Evolutionary conservation across 2,797 vertebrate species (phyloP).

Genomic region (Gymnodraco acuticeps): DNA sequence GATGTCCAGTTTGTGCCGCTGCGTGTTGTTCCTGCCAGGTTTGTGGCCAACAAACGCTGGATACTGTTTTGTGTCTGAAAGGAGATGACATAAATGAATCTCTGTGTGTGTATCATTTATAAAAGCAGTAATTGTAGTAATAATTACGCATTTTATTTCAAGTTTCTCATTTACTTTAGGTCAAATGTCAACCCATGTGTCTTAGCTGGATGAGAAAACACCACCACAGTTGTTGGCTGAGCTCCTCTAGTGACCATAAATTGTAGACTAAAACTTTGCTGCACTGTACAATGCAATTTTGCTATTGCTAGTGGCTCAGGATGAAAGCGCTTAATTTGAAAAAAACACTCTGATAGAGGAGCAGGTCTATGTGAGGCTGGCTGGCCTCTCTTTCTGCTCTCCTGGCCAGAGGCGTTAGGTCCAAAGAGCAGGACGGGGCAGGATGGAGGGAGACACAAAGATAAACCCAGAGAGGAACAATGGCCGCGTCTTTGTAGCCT

Average conservation of each 20-base stretch:
- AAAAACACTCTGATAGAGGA: conserved; percentile 52
- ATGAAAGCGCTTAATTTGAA: conserved; percentile 67
- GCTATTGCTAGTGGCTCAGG: conserved; percentile 68
- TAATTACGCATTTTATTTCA: conserved; percentile 14
- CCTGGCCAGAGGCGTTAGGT: conserved; percentile 42
- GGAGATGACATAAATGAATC: conserved; percentile 18
- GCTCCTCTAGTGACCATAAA: conserved; percentile 51
- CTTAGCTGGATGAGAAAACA: conserved; percentile 36
- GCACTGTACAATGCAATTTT: conserved; percentile 50
- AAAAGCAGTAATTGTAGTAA: conserved; percentile 1
- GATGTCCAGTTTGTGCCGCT: conserved; percentile 97
- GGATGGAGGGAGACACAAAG: conserved; percentile 44
- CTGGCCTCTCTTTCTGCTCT: conserved; percentile 46
- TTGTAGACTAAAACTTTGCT: conserved; percentile 54
- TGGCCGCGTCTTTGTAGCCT: conserved; percentile 72
- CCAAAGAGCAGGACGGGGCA: conserved; percentile 45
- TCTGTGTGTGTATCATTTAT: conserved; percentile 2
- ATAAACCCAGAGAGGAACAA: conserved; percentile 60
- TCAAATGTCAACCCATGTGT: conserved; percentile 39
- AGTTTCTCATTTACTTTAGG: conserved; percentile 11
- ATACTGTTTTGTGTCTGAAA: conserved; percentile 97
- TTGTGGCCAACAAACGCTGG: conserved; percentile 98
- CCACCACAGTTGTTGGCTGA: conserved; percentile 43
- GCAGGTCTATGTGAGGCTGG: conserved; percentile 50
- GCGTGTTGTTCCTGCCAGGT: conserved; percentile 96